Conservation (phyloP, 2,797 vertebrate species). For the Girardinus metallicus region DNA sequence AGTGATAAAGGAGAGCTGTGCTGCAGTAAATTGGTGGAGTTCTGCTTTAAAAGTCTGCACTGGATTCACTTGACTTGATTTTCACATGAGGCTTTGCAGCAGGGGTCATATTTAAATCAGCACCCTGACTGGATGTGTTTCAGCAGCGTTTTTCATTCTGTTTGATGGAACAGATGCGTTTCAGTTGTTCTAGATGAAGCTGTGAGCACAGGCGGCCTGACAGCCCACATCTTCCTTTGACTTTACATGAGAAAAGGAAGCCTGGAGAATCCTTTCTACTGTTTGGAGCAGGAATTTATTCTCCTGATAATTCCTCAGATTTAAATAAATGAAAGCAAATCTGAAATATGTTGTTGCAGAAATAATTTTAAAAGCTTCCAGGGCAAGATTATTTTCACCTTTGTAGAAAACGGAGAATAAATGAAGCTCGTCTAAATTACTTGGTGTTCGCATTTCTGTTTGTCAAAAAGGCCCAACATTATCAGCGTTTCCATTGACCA, state of each 20-base stretch:
- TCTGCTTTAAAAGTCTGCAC: slow-evolving; percentile 6
- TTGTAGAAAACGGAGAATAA: background rate
- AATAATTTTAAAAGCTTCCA: background rate
- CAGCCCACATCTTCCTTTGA: background rate
- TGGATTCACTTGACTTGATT: slow-evolving; percentile 1
- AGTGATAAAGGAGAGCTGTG: background rate
- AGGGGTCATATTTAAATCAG: slow-evolving; percentile 11
- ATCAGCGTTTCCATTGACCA: background rate
- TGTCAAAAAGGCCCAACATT: background rate
- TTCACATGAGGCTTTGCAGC: slow-evolving; percentile 7
- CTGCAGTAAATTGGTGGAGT: background rate
- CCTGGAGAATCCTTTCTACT: background rate
- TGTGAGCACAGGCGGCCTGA: slow-evolving; percentile 3
- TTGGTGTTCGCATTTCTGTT: background rate
- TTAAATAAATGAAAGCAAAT: background rate
- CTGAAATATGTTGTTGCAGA: background rate
- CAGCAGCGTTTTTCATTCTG: slow-evolving; percentile 9
- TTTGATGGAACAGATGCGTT: slow-evolving; percentile 4
- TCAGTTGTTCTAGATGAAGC: slow-evolving; percentile 11
- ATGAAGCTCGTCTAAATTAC: background rate
- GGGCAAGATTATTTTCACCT: background rate
- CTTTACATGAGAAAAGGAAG: slow-evolving; percentile 2
- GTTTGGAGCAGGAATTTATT: background rate
- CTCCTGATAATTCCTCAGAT: background rate
- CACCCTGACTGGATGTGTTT: background rate